Conservation (phyloP, 1,140 invertebrate species). For the Melanaphis sacchari region DNA sequence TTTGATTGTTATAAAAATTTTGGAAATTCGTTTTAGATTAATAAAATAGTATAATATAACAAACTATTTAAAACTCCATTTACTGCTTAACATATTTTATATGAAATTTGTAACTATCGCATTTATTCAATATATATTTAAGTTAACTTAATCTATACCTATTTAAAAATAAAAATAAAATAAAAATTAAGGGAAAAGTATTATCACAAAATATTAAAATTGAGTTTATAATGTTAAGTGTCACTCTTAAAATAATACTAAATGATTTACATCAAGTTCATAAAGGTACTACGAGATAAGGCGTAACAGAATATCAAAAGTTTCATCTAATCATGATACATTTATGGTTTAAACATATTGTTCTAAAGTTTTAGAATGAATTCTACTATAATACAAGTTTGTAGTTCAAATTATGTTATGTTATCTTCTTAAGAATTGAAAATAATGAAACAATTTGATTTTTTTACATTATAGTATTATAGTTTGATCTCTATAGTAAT, state of each 20-base stretch:
- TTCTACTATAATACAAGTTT: neutral
- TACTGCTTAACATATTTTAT: neutral
- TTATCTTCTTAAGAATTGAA: neutral
- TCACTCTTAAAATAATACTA: neutral
- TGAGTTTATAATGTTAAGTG: neutral
- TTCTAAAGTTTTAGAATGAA: conserved; percentile 5
- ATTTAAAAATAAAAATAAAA: neutral
- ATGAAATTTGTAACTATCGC: neutral
- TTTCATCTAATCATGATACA: neutral
- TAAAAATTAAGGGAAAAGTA: neutral
- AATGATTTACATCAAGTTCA: neutral
- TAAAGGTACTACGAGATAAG: neutral
- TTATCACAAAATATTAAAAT: neutral
- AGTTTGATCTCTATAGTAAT: neutral
- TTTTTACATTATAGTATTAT: neutral
- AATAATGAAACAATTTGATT: neutral
- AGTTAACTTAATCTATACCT: neutral
- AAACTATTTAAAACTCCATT: neutral
- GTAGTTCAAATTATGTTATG: neutral
- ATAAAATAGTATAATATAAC: neutral
- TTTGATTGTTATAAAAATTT: too few species aligned
- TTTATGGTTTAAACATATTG: conserved; percentile 9
- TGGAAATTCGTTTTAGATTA: neutral
- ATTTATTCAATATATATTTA: neutral
- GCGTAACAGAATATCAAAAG: neutral